phyloP scores from a whole-genome alignment of 2,797 vertebrate species.

The Danio jaintianensis region DNA sequence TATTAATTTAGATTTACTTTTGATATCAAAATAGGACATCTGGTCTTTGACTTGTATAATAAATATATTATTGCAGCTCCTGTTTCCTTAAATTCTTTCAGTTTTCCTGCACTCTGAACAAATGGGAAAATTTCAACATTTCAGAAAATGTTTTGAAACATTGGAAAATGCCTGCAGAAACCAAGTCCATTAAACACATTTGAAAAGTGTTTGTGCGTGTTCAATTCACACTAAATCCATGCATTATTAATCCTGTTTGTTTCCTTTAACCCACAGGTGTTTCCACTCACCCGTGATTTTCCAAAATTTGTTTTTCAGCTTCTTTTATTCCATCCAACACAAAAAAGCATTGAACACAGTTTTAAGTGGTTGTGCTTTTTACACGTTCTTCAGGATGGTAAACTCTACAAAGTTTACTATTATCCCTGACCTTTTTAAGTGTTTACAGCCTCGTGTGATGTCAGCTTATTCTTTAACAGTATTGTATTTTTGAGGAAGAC shows the following conservation, averaged over 20 bases:
- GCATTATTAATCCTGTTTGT: slow-evolving; percentile 32
- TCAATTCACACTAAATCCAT: slow-evolving; percentile 8
- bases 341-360: neutral
- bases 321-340: neutral
- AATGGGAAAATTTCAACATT: slow-evolving; percentile 1
- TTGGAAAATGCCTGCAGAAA: slow-evolving; percentile 25
- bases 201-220: slow-evolving; percentile 32
- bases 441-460: neutral
- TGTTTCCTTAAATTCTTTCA: neutral
- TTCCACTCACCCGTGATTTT: slow-evolving; percentile 16
- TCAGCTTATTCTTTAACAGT: neutral
- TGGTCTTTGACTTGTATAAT: no score
- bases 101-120: neutral
- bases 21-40: no score
- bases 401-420: neutral
- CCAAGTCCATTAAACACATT: neutral
- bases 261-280: neutral
- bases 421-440: neutral
- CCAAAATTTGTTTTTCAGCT: slow-evolving; percentile 9
- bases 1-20: no score
- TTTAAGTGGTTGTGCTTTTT: neutral
- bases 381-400: neutral
- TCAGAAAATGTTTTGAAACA: neutral
- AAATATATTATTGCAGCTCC: neutral
- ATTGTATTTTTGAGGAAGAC: slow-evolving; percentile 1